These are phyloP conservation scores for Barypeithes pellucidus DNA, from an alignment of 2,888 invertebrate species.

Conservation along the genomic window DNA sequence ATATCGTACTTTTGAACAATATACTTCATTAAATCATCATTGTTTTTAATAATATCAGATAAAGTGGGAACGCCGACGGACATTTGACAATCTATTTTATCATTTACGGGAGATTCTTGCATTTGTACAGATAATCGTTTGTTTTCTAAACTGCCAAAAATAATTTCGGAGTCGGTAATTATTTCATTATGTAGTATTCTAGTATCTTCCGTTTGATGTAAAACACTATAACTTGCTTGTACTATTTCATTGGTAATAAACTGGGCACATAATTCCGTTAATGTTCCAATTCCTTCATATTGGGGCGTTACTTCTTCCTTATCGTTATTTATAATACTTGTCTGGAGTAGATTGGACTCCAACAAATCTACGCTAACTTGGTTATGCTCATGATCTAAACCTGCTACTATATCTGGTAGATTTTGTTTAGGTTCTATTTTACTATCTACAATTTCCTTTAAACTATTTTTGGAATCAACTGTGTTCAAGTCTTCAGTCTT, in stretches of 20 bases:
- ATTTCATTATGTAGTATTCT: neutral
- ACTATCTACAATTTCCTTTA: slow-evolving; percentile 12
- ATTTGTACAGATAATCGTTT: slow-evolving; percentile 5
- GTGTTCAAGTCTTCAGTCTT: slow-evolving; percentile 16
- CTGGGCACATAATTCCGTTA: slow-evolving; percentile 2
- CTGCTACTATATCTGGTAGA: slow-evolving; percentile 46
- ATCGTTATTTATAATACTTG: neutral
- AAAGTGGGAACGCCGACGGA: slow-evolving; percentile 62
- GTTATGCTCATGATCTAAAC: slow-evolving; percentile 39
- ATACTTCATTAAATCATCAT: slow-evolving; percentile 63
- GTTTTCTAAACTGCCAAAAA: neutral
- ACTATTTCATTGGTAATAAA: slow-evolving; percentile 28
- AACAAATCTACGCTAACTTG: slow-evolving; percentile 42
- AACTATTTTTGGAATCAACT: neutral
- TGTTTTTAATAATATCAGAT: slow-evolving; percentile 64
- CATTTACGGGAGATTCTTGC: slow-evolving; percentile 1
- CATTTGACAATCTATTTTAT: neutral
- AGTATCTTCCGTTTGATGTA: slow-evolving; percentile 8
- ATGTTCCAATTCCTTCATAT: slow-evolving; percentile 3
- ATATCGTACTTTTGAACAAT: slow-evolving; percentile 53
- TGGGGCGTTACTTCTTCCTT: neutral
- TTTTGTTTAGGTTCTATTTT: slow-evolving; percentile 23
- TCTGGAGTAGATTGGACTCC: slow-evolving; percentile 20
- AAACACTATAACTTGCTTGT: slow-evolving; percentile 18
- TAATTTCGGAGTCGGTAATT: slow-evolving; percentile 8